phyloP scores from a whole-genome alignment of 2,113 vertebrate species.

The Tenebrosternarchus preto region DNA sequence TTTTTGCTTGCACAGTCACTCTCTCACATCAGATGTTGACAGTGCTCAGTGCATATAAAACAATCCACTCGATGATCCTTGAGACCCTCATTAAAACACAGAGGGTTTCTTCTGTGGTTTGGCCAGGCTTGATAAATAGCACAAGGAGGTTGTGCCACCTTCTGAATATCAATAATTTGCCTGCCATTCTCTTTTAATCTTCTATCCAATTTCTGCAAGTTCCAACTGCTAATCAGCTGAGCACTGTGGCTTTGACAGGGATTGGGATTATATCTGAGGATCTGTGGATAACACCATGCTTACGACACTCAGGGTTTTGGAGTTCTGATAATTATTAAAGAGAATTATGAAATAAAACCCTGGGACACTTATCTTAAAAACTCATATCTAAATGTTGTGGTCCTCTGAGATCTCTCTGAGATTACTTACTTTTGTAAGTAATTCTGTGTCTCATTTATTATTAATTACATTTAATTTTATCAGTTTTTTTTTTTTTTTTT shows the following conservation, averaged over 20 bases:
- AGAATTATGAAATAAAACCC: not conserved
- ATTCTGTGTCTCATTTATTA: too few species aligned
- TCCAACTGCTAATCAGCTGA: not conserved
- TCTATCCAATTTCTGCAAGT: constrained; percentile 6
- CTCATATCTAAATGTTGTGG: not conserved
- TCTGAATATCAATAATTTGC: constrained; percentile 64
- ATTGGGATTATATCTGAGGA: not conserved
- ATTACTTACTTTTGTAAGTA: too few species aligned
- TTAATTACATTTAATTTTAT: too few species aligned
- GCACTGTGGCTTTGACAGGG: not conserved
- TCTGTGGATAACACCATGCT: not conserved
- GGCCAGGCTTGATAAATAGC: constrained; percentile 70
- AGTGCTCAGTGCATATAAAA: constrained; percentile 63
- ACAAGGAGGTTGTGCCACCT: constrained; percentile 44
- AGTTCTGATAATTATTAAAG: constrained; percentile 6
- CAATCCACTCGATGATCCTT: constrained; percentile 55
- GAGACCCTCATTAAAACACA: constrained; percentile 64
- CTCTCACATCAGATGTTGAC: constrained; percentile 28
- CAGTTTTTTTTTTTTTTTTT: too few species aligned
- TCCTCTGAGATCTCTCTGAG: too few species aligned
- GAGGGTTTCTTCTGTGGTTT: constrained; percentile 59
- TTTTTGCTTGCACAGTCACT: constrained; percentile 36
- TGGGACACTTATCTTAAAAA: not conserved
- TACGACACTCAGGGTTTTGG: not conserved
- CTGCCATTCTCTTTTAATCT: constrained; percentile 26